Conservation (phyloP, 2,797 vertebrate genomes). For the Neosilurus mollespiculum region DNA sequence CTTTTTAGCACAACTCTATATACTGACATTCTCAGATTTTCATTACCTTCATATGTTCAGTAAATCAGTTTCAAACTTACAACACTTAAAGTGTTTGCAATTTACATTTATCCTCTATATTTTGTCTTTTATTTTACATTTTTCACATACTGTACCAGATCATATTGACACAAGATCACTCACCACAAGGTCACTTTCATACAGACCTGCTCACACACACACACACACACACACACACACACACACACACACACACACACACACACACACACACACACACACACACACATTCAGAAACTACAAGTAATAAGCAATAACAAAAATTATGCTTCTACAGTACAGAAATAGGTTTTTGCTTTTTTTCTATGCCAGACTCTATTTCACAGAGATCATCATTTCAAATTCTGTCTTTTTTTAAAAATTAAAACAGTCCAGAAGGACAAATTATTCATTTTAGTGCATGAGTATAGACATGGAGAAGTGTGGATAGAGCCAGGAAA, state of each 20-base stretch:
- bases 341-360: constrained; percentile 6
- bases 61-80: constrained; percentile 33
- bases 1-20: constrained; percentile 20
- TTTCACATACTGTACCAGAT: constrained; percentile 30
- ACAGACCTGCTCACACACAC: neutral
- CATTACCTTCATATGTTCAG: constrained; percentile 27
- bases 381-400: neutral
- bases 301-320: constrained; percentile 21
- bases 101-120: constrained; percentile 32
- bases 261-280: constrained; percentile 29
- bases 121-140: constrained; percentile 43
- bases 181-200: neutral
- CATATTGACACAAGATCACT: neutral
- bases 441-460: constrained; percentile 10
- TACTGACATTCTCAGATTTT: constrained; percentile 43
- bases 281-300: constrained; percentile 15
- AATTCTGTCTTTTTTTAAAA: constrained; percentile 1
- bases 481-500: constrained; percentile 18
- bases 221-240: constrained; percentile 6
- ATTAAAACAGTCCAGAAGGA: neutral
- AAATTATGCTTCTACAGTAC: constrained; percentile 13
- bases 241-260: constrained; percentile 19
- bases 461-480: neutral
- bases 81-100: constrained; percentile 35
- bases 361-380: constrained; percentile 15